A percentile compares a stretch with the other conserved stretches of the same genome.
Evolutionary conservation across 2,888 invertebrate species (phyloP).

Genomic region (Eilema caniola): DNA sequence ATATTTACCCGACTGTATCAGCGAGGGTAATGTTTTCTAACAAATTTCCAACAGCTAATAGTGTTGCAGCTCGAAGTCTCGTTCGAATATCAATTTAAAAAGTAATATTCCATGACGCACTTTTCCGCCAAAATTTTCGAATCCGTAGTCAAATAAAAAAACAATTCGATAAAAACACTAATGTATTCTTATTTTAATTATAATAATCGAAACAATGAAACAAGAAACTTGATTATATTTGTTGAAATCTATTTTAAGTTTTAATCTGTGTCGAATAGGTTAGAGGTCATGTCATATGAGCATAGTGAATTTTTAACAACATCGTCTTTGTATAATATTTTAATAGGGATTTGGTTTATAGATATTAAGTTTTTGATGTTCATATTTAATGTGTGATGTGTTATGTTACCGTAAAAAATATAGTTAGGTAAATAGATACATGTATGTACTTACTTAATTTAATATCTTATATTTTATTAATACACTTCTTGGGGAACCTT

Average conservation of each 20-base stretch:
- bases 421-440: neutral
- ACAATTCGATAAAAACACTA: neutral
- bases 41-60: too few relatives aligned
- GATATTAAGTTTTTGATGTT: neutral
- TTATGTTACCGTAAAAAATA: neutral
- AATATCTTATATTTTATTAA: too few relatives aligned
- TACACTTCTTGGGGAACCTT: neutral
- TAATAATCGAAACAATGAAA: neutral
- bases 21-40: too few relatives aligned
- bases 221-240: neutral
- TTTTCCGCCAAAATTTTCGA: neutral
- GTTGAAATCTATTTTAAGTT: slow-evolving; percentile 2
- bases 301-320: neutral
- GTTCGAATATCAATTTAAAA: neutral
- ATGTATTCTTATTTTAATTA: neutral
- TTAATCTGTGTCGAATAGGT: neutral
- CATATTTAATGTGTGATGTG: slow-evolving; percentile 3
- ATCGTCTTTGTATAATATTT: slow-evolving; percentile 1
- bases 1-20: too few relatives aligned
- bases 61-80: too few relatives aligned
- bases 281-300: slow-evolving; percentile 5
- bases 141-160: too few relatives aligned
- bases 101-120: neutral
- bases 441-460: too few relatives aligned
- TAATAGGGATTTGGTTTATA: neutral